phyloP scores from a whole-genome alignment of 2,888 invertebrate genomes.

The Macrophya alboannulata region DNA sequence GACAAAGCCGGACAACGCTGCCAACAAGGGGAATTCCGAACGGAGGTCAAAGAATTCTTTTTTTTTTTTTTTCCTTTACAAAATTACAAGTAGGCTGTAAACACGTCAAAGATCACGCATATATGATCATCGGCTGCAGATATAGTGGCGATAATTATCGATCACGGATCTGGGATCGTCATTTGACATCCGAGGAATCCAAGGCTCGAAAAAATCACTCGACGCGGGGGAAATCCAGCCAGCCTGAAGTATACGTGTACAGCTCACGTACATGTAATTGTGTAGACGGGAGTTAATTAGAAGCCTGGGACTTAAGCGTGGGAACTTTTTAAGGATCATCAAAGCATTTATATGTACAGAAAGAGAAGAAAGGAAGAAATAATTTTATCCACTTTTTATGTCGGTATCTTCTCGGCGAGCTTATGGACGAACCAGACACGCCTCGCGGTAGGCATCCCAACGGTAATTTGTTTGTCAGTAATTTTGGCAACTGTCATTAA shows the following conservation, averaged over 20 bases:
- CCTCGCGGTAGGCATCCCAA: too few relatives aligned
- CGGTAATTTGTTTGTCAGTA: too few relatives aligned
- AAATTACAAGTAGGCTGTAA: not conserved
- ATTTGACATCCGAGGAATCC: slow-evolving; percentile 48
- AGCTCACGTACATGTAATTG: not conserved
- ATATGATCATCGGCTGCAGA: slow-evolving; percentile 17
- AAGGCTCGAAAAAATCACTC: slow-evolving; percentile 30
- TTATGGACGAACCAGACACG: too few relatives aligned
- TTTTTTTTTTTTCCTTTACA: not conserved
- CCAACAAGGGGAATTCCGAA: not conserved
- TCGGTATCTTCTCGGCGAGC: not conserved
- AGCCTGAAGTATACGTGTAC: too few relatives aligned
- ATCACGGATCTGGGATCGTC: slow-evolving; percentile 50
- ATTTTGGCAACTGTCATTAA: too few relatives aligned
- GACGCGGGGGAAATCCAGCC: too few relatives aligned
- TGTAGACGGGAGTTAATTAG: not conserved
- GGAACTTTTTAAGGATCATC: not conserved
- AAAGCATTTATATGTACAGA: not conserved
- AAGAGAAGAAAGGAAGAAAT: not conserved
- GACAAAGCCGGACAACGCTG: not conserved
- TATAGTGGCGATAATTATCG: slow-evolving; percentile 34
- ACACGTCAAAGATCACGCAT: slow-evolving; percentile 26
- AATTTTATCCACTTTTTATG: not conserved
- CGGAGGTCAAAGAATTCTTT: not conserved
- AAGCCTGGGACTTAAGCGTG: slow-evolving; percentile 10